phyloP scores from a whole-genome alignment of 1,140 invertebrate genomes.

The Agrypnia vestita region DNA sequence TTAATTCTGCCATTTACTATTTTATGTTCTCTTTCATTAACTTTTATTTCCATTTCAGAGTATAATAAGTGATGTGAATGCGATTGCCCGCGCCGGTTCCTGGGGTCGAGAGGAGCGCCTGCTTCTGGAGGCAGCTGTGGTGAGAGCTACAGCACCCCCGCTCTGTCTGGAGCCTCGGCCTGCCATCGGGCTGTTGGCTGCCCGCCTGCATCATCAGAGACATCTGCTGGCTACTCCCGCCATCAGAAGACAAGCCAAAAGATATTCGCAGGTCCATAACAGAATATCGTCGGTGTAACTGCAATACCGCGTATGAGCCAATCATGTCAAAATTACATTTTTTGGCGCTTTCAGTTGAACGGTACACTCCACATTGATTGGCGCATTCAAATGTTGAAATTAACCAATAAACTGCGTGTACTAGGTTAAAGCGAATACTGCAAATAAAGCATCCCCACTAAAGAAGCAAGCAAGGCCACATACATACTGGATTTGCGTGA shows the following conservation, averaged over 20 bases:
- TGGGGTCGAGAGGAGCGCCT: constrained; percentile 87
- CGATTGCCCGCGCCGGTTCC: constrained; percentile 78
- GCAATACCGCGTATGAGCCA: too few relatives aligned
- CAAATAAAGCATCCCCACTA: too few relatives aligned
- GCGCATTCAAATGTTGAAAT: too few relatives aligned
- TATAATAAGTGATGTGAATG: constrained; percentile 83
- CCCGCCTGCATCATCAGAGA: constrained; percentile 82
- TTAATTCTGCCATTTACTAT: too few relatives aligned
- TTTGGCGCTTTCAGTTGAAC: too few relatives aligned
- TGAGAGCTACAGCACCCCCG: constrained; percentile 87
- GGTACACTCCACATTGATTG: too few relatives aligned
- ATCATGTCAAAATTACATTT: too few relatives aligned
- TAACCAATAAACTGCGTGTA: too few relatives aligned
- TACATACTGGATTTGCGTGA: too few relatives aligned
- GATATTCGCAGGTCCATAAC: constrained; percentile 77
- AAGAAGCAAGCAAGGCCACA: too few relatives aligned
- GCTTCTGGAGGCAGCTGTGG: constrained; percentile 85
- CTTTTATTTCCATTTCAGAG: constrained; percentile 72
- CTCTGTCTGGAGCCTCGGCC: constrained; percentile 91
- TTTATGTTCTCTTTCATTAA: neutral
- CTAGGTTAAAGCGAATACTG: too few relatives aligned
- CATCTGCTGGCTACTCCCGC: constrained; percentile 83
- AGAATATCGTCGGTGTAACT: too few relatives aligned
- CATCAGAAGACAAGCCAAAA: constrained; percentile 82
- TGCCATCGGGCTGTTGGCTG: constrained; percentile 82